Conservation (phyloP, 2,797 vertebrate species). For the Enteromius radiatus region DNA sequence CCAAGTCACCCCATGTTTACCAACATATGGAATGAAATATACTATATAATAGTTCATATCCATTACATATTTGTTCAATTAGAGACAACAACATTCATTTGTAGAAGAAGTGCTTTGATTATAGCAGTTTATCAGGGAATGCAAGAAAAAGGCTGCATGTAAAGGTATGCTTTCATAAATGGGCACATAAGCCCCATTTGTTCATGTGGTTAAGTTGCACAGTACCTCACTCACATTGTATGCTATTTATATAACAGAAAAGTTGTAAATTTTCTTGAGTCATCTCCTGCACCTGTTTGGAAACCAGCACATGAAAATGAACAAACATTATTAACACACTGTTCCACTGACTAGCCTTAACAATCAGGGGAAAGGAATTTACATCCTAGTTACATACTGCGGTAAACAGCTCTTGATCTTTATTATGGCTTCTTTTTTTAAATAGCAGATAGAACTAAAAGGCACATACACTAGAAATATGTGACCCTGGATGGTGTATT, state of each 20-base stretch:
- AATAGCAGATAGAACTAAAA: not conserved
- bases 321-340: conserved; percentile 69
- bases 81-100: not conserved
- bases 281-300: conserved; percentile 66
- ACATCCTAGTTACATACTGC: conserved; percentile 31
- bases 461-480: not conserved
- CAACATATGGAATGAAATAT: conserved; percentile 34
- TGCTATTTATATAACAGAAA: conserved; percentile 63
- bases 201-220: conserved; percentile 69
- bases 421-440: not conserved
- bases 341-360: conserved; percentile 67
- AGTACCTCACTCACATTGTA: conserved; percentile 55
- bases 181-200: conserved; percentile 72
- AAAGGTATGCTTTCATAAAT: conserved; percentile 70
- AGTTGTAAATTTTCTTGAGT: conserved; percentile 65
- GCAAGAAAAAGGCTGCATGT: not conserved
- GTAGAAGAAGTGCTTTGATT: not conserved
- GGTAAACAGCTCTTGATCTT: conserved; percentile 40
- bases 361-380: conserved; percentile 59
- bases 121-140: conserved; percentile 25
- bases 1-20: conserved; percentile 39
- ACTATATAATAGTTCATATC: conserved; percentile 20
- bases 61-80: not conserved
- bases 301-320: conserved; percentile 64
- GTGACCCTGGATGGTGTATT: too few relatives aligned